A percentile compares a stretch with the other conserved stretches of the same genome.
Conservation (phyloP, 2,888 invertebrate genomes). For the Lymantria dispar region DNA sequence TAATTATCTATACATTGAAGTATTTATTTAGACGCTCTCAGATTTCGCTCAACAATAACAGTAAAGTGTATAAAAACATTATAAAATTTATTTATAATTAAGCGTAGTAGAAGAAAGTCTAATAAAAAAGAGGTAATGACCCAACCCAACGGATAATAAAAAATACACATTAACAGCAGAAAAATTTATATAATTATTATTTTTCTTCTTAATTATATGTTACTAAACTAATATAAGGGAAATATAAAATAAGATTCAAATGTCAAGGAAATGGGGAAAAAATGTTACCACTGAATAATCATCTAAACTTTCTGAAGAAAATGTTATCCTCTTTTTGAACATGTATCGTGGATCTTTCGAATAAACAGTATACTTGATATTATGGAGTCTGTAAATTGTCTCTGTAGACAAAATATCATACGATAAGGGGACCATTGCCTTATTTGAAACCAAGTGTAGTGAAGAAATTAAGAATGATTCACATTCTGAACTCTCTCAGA, state of each 20-base stretch:
- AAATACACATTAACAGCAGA: slow-evolving; percentile 34
- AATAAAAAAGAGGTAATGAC: slow-evolving; percentile 51
- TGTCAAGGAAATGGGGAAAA: background rate
- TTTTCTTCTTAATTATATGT: slow-evolving; percentile 26
- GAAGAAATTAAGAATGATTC: too few relatives aligned
- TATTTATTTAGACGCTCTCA: background rate
- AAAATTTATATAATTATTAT: slow-evolving; percentile 27
- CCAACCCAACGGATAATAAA: slow-evolving; percentile 49
- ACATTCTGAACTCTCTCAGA: too few relatives aligned
- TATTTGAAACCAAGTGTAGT: too few relatives aligned
- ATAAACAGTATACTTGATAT: too few relatives aligned
- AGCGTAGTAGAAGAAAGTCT: background rate
- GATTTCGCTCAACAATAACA: background rate
- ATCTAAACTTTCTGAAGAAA: too few relatives aligned
- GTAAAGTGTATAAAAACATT: slow-evolving; percentile 24
- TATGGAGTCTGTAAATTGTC: too few relatives aligned
- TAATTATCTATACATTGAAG: slow-evolving; percentile 32
- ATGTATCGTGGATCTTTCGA: too few relatives aligned
- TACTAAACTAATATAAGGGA: background rate
- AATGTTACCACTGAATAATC: too few relatives aligned
- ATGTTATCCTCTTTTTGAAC: too few relatives aligned
- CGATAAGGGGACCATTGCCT: too few relatives aligned
- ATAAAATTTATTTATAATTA: slow-evolving; percentile 2
- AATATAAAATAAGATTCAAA: background rate
- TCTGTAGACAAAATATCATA: too few relatives aligned